These are phyloP conservation scores for Ophiodon elongatus DNA, from an alignment of 2,113 vertebrate species.

Conservation along the genomic window DNA sequence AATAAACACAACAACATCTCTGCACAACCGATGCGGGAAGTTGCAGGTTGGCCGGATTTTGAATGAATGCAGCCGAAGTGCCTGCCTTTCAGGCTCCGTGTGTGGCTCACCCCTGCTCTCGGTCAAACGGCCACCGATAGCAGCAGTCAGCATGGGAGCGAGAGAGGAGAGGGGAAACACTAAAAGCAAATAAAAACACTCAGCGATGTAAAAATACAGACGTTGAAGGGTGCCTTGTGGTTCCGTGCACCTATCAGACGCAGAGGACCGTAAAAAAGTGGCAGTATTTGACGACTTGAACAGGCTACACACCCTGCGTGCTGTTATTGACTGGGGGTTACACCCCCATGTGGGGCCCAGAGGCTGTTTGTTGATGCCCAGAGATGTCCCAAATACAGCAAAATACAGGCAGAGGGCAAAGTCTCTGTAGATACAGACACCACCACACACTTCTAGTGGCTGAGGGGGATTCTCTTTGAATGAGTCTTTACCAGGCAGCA, in stretches of 20 bases:
- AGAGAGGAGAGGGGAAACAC: no score
- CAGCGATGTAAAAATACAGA: background rate
- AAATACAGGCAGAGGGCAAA: background rate
- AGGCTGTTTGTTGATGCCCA: background rate
- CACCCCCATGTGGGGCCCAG: background rate
- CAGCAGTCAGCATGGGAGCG: no score
- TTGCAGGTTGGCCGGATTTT: background rate
- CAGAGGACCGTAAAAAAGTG: background rate
- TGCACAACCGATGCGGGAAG: background rate
- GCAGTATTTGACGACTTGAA: background rate
- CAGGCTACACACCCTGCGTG: background rate
- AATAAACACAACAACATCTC: background rate
- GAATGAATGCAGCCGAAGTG: background rate
- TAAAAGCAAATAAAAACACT: background rate
- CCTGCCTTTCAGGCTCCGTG: background rate
- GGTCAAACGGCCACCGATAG: no score
- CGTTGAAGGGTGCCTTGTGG: background rate
- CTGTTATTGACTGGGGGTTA: background rate
- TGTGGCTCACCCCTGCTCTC: background rate
- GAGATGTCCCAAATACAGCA: background rate
- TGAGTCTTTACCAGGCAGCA: background rate
- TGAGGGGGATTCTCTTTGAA: background rate
- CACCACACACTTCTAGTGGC: background rate
- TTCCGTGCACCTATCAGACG: background rate
- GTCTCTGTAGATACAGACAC: background rate